Base-by-base conservation (phyloP, 2,113 vertebrate genomes). In the Microcebus lehilahytsara region DNA sequence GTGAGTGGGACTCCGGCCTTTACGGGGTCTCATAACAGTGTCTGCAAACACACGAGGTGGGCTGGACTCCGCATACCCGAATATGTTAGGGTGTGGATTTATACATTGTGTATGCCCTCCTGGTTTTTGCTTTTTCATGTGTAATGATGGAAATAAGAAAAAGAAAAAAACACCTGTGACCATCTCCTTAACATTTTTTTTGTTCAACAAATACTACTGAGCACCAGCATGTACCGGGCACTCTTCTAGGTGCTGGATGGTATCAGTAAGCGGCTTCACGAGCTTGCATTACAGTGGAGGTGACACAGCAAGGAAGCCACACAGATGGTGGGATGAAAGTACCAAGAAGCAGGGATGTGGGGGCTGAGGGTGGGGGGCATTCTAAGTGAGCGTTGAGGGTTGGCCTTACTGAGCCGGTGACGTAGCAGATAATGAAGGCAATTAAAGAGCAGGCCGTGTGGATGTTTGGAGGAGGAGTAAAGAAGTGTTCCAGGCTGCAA, bases 221-320 rank as follows among this genome's bases (percentile, higher is more conserved):
- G 40, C 27, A 34, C 20, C 20, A 32, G 7, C 22, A 9, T 11
- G 23, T 64, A 77, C 66, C 64, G 49, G 30, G 64, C 22, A 1
- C 40, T n/a, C 34, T 17, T 2, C 14, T 25, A 17, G n/a, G 49
- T 78, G 14, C 71, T 10, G 9, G 56, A 40, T 5, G 17, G 6
- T 4, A 5, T 56, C 25, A 51, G n/a, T 12, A 14, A 0, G 2
- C 27, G 2, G 9, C 23, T 66, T 46, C 2, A 6, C 9, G 30
- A 77, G 37, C 23, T 17, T 5, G 12, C 30, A 23, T 56, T 8
- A 58, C 37, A 30, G 17, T 13, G 16, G 25, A 11, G 85, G 67
- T 37, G 51, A 56, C 6, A 32, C 17, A 22, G 19, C 19, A 9
- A 49, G 8, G 14, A 49, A 12, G 2, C 19, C 9, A 40, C 3